Evolutionary conservation across 1,140 invertebrate species (phyloP).

Genomic region (Heliothis virescens): DNA sequence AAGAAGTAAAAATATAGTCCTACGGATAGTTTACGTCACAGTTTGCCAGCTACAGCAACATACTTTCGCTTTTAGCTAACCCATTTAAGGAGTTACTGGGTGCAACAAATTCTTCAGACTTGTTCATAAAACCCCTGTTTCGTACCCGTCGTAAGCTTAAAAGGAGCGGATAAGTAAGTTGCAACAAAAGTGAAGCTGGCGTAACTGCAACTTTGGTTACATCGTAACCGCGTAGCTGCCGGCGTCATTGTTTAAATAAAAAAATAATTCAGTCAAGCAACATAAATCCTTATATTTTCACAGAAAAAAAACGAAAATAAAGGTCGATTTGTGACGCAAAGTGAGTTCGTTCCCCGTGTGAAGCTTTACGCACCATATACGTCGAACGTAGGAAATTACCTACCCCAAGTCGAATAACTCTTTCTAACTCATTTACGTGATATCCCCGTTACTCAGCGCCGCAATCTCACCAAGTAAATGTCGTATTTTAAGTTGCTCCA

Average conservation of each 20-base stretch:
- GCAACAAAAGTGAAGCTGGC: background rate
- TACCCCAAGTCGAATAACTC: conserved; percentile 55
- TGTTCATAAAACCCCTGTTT: too few species aligned
- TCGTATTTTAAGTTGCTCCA: conserved; percentile 41
- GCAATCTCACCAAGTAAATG: conserved; percentile 53
- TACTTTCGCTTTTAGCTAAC: too few species aligned
- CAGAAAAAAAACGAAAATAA: conserved; percentile 40
- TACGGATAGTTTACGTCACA: too few species aligned
- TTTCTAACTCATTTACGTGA: conserved; percentile 59
- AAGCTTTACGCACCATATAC: conserved; percentile 52
- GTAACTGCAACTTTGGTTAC: background rate
- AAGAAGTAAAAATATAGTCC: too few species aligned
- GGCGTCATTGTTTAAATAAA: conserved; percentile 8
- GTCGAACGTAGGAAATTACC: conserved; percentile 51
- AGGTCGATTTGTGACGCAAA: conserved; percentile 40
- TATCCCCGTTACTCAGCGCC: conserved; percentile 50
- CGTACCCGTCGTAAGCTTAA: background rate
- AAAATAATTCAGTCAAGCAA: conserved; percentile 26
- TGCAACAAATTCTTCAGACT: too few species aligned
- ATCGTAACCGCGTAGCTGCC: background rate
- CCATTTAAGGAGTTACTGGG: too few species aligned
- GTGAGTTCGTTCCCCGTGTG: conserved; percentile 47
- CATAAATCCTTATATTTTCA: conserved; percentile 26
- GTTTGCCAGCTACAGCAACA: too few species aligned
- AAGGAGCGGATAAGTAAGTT: background rate